Evolutionary conservation across 64 coral and sea anemone genomes (phyloP).

Genomic region (Actinia equina): DNA sequence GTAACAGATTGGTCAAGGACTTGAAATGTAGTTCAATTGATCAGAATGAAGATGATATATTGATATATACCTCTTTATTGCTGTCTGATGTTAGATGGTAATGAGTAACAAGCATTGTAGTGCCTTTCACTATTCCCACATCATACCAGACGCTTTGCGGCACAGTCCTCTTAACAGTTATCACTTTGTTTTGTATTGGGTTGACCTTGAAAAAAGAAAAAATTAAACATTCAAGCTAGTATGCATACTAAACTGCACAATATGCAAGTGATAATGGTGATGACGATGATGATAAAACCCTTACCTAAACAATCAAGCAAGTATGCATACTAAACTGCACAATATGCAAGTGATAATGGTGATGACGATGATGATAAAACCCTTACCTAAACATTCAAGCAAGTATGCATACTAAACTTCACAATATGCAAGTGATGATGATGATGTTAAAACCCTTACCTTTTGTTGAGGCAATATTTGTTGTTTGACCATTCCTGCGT

Average conservation of each 20-base stretch:
- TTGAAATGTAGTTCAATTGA: background rate
- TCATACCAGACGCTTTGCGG: constrained; percentile 75
- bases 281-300: too few relatives aligned
- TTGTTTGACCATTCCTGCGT: background rate
- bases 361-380: too few relatives aligned
- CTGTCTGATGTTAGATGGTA: constrained; percentile 78
- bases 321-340: too few relatives aligned
- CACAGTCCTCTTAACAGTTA: constrained; percentile 50
- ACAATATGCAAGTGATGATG: too few relatives aligned
- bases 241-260: too few relatives aligned
- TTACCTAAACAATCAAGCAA: too few relatives aligned
- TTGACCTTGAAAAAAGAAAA: background rate
- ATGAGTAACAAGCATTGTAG: constrained; percentile 71
- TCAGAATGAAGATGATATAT: background rate
- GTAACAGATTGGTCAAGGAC: too few relatives aligned
- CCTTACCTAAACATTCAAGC: too few relatives aligned
- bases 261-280: too few relatives aligned
- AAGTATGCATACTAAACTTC: too few relatives aligned
- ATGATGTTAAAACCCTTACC: too few relatives aligned
- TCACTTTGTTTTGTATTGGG: constrained; percentile 50
- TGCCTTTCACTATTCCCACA: constrained; percentile 86
- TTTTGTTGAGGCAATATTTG: background rate
- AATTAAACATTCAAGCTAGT: background rate
- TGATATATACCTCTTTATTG: constrained; percentile 66
- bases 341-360: too few relatives aligned